A percentile compares a stretch with the other conserved stretches of the same genome.
Evolutionary conservation across 2,888 invertebrate genomes (phyloP).

Genomic region (Tipula lateralis): DNA sequence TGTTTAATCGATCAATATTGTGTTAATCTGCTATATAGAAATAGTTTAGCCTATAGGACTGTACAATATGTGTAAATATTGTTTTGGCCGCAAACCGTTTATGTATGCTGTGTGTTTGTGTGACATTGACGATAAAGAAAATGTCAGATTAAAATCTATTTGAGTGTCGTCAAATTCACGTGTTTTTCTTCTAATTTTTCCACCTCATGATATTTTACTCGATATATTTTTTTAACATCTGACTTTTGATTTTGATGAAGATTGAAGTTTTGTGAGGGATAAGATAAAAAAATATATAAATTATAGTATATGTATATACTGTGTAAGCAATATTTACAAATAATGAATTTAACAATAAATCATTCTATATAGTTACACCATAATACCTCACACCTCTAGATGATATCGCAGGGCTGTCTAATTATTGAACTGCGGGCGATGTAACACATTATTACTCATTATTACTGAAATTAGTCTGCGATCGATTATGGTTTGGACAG

Average conservation of each 20-base stretch:
- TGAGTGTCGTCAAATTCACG: background rate
- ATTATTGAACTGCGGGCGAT: background rate
- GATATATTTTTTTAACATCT: background rate
- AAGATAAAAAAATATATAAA: background rate
- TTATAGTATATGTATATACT: background rate
- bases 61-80: background rate
- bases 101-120: background rate
- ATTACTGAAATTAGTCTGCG: background rate
- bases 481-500: background rate
- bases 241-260: conserved; percentile 24
- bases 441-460: too few species aligned
- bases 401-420: background rate
- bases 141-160: background rate
- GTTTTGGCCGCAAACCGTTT: background rate
- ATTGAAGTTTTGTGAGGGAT: background rate
- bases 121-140: background rate
- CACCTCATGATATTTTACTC: background rate
- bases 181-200: background rate
- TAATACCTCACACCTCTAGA: background rate
- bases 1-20: conserved; percentile 19
- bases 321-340: background rate
- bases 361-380: background rate
- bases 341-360: background rate
- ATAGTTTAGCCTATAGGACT: background rate
- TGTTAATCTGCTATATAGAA: background rate